Percentiles rank a stretch among this genome's conserved stretches.
These are phyloP conservation scores for Pan troglodytes DNA, from an alignment of 2,113 vertebrate species.

Conservation along the genomic window DNA sequence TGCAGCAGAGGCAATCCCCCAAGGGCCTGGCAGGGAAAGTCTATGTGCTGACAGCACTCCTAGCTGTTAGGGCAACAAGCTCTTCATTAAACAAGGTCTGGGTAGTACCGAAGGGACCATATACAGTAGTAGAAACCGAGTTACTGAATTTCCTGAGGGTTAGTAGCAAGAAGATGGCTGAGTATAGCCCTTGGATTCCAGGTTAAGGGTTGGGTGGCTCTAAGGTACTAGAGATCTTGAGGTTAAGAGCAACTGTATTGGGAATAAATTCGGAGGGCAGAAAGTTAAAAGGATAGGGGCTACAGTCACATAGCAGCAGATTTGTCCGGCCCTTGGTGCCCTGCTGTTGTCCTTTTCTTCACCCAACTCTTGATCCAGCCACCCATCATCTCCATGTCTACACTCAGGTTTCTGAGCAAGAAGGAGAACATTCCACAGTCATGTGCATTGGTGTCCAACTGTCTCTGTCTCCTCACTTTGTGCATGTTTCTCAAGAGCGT, in stretches of 20 bases:
- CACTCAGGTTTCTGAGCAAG: neutral
- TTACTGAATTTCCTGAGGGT: neutral
- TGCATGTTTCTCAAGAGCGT: neutral
- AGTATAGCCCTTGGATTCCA: neutral
- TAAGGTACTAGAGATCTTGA: neutral
- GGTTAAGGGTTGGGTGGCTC: neutral
- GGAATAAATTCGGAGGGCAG: neutral
- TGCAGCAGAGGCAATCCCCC: neutral
- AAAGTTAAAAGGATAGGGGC: neutral
- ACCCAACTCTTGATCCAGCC: neutral
- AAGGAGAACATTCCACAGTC: neutral
- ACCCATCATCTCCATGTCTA: neutral
- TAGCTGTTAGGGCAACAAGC: neutral
- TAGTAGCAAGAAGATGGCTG: neutral
- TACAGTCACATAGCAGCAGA: neutral
- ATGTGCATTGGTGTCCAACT: neutral
- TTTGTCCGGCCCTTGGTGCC: neutral
- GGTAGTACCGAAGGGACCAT: neutral
- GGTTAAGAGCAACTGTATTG: neutral
- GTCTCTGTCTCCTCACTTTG: neutral
- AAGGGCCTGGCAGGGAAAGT: neutral
- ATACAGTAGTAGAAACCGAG: neutral
- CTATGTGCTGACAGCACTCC: neutral
- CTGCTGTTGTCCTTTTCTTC: neutral
- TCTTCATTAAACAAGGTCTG: neutral